Base-by-base conservation (phyloP, 1,140 invertebrate genomes). In the Halotydeus destructor region DNA sequence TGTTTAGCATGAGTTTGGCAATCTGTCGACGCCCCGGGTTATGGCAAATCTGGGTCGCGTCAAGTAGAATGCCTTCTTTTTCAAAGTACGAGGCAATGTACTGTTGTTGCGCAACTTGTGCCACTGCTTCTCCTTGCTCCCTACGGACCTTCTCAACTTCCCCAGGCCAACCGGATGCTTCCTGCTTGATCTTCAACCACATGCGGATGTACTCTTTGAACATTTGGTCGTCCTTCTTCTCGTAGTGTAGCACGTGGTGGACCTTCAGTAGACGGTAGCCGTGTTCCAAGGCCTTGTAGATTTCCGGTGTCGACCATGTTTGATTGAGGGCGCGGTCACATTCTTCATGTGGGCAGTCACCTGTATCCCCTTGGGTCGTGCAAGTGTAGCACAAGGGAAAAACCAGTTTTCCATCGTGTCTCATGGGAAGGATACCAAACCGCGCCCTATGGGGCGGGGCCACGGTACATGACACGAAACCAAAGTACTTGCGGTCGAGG, bases 261-360 rank as follows among this genome's bases (percentile, higher is more conserved):
- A 18, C n/a, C n/a, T 36, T n/a, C 3, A 36, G 34, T n/a, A 18
- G 3, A 11, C 18, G 9, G n/a, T 36, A 36, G 11, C 34, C 34
- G 24, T 36, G 18, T 3, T 3, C 18, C 3, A 36, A 3, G n/a
- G 34, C 34, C 12, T 19, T 11, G 21, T 6, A n/a, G 5, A 36
- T 19, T n/a, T 36, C 34, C 21, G 12, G 3, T 19, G 34, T 6
- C 24, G 34, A 22, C 54, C 57, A 63, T 3, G 55, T 59, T 32
- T 59, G 59, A 0, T 32, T 51, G 8, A 64, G 44, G 0, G 41
- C 18, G 25, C 58, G 43, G 33, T 61, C 49, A 5, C 51, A 44
- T 18, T 50, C 46, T 6, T 26, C 46, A 46, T 64, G 58, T 14
- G 9, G 6, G 34, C 46, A 57, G 14, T 43, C 11, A 3, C 12